Evolutionary conservation across 2,797 vertebrate genomes (phyloP).

Genomic region (Neosilurus mollespiculum): DNA sequence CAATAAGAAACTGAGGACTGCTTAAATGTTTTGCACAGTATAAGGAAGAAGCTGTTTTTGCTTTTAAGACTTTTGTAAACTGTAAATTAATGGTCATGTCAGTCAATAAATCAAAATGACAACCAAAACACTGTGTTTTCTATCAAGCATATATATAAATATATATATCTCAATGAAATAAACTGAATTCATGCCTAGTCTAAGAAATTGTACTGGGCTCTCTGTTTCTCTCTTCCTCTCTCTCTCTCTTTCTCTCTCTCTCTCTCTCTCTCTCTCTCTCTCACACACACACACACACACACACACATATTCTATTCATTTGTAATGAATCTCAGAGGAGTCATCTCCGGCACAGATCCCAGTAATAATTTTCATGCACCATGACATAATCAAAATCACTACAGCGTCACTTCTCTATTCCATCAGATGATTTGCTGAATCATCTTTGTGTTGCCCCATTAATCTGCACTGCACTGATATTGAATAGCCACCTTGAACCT

Average conservation of each 20-base stretch:
- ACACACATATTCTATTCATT: not conserved
- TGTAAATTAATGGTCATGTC: not conserved
- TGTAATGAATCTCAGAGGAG: not conserved
- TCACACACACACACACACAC: not conserved
- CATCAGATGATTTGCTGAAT: not conserved
- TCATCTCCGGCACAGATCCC: not conserved
- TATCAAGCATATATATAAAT: not conserved
- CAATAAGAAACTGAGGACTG: not conserved
- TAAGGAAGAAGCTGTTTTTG: not conserved
- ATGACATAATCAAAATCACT: not conserved
- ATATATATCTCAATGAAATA: too few relatives aligned
- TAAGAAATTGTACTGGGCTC: conserved; percentile 50
- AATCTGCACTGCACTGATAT: not conserved
- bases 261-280: not conserved
- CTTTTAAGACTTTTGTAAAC: not conserved
- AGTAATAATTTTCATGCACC: not conserved
- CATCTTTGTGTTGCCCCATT: not conserved
- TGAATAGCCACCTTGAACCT: not conserved
- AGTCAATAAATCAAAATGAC: conserved; percentile 10
- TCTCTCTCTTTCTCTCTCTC: not conserved
- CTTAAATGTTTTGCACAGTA: not conserved
- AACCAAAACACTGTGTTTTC: not conserved
- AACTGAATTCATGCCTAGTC: conserved; percentile 50
- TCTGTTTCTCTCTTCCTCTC: too few relatives aligned
- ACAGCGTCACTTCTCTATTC: not conserved